Evolutionary conservation across 1,140 invertebrate species (phyloP).

Genomic region (Hestina assimilis): DNA sequence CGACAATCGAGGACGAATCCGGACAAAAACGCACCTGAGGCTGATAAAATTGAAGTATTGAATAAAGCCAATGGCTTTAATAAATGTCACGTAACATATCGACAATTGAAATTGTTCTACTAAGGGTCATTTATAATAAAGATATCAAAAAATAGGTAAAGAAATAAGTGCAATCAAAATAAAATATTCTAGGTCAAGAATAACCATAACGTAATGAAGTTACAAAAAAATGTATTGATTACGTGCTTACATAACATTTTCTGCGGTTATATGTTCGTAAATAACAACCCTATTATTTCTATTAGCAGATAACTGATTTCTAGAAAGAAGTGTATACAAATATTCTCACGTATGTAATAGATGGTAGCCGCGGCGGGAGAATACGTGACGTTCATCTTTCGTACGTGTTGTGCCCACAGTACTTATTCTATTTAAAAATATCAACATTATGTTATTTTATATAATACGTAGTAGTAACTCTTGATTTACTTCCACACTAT

Average conservation of each 20-base stretch:
- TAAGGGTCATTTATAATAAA: too few species aligned
- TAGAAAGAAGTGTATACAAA: slow-evolving; percentile 49
- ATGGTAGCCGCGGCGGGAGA: slow-evolving; percentile 40
- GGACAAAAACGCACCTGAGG: too few species aligned
- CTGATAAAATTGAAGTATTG: too few species aligned
- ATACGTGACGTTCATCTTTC: slow-evolving; percentile 50
- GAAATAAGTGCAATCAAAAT: too few species aligned
- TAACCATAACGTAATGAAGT: background rate
- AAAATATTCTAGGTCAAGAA: slow-evolving; percentile 5
- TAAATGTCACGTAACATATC: too few species aligned
- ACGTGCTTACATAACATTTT: background rate
- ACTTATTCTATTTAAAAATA: slow-evolving; percentile 21
- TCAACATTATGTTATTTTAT: background rate
- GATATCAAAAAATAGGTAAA: too few species aligned
- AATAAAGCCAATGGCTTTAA: too few species aligned
- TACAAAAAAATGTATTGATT: background rate
- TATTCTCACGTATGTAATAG: slow-evolving; percentile 67
- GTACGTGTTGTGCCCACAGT: slow-evolving; percentile 45
- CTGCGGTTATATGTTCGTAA: background rate
- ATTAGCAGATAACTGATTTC: slow-evolving; percentile 5
- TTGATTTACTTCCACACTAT: background rate
- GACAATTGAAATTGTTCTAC: too few species aligned
- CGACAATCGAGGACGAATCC: too few species aligned
- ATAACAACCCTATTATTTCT: slow-evolving; percentile 5
- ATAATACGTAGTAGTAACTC: background rate